phyloP scores from a whole-genome alignment of 2,797 vertebrate species.

The Eleutherodactylus coqui region DNA sequence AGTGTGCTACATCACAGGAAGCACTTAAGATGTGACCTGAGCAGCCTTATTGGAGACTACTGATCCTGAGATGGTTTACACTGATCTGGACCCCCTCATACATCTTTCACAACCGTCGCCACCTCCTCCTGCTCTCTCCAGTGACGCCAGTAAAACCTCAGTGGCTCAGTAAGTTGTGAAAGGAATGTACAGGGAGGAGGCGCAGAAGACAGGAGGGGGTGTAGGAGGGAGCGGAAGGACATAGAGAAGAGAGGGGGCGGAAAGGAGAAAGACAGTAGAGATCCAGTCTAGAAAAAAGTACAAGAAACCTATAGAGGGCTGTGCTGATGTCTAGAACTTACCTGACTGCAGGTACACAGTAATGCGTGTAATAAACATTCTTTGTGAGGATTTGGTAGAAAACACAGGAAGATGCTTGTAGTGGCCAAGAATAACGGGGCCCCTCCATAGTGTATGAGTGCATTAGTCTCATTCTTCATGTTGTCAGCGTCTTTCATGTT shows the following conservation, averaged over 20 bases:
- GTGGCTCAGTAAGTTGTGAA: conserved; percentile 42
- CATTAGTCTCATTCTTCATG: too few species aligned
- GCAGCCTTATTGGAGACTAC: background rate
- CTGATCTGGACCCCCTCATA: conserved; percentile 34
- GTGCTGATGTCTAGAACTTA: background rate
- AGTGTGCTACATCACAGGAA: too few species aligned
- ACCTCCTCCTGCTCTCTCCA: conserved; percentile 34
- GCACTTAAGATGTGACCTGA: too few species aligned
- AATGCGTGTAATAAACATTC: background rate
- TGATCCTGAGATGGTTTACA: conserved; percentile 13
- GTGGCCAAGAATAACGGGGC: too few species aligned
- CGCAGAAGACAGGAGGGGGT: conserved; percentile 14
- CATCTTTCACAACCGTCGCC: conserved; percentile 28
- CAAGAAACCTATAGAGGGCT: background rate
- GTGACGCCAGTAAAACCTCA: conserved; percentile 59
- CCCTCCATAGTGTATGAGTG: too few species aligned
- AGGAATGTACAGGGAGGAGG: conserved; percentile 60
- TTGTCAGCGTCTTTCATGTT: too few species aligned
- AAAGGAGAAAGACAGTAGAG: conserved; percentile 34
- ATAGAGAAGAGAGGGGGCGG: conserved; percentile 46
- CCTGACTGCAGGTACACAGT: background rate
- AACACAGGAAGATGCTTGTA: background rate
- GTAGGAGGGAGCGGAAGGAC: conserved; percentile 53
- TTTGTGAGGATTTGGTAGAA: too few species aligned
- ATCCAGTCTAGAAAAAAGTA: background rate